Percentiles rank a stretch among this genome's conserved stretches.
Evolutionary conservation across 2,113 vertebrate species (phyloP).

Genomic region (Turdus rufiventris): DNA sequence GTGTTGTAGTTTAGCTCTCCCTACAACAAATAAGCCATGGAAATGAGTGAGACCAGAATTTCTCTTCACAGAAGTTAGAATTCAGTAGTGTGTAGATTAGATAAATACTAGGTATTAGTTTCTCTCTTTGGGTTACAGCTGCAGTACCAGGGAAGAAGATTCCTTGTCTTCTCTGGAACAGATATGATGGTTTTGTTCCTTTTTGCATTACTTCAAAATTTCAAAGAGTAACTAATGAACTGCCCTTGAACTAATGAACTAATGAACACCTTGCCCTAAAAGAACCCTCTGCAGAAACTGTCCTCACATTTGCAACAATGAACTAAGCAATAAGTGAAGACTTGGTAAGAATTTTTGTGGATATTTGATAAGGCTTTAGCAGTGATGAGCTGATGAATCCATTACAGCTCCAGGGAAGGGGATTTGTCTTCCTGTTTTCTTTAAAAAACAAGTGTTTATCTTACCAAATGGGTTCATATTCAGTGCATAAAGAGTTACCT

Average conservation of each 20-base stretch:
- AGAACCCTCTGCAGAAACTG: background rate
- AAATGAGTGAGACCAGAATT: background rate
- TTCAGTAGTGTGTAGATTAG: background rate
- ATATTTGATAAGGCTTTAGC: background rate
- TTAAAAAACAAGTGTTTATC: background rate
- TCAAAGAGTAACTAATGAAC: background rate
- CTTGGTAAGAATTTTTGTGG: background rate
- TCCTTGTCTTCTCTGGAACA: background rate
- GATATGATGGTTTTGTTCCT: background rate
- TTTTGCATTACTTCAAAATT: background rate
- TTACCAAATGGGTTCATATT: background rate
- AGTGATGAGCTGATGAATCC: background rate
- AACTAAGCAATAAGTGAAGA: constrained; percentile 9
- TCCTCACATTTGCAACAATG: background rate
- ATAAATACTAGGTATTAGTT: background rate
- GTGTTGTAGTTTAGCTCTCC: background rate
- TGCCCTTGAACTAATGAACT: background rate
- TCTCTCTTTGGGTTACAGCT: background rate
- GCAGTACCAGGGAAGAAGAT: background rate
- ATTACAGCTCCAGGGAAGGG: background rate
- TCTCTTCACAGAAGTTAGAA: background rate
- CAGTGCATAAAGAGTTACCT: background rate
- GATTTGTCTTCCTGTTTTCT: background rate
- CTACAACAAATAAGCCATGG: background rate
- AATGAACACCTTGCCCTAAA: background rate